Evolutionary conservation across 2,797 vertebrate species (phyloP).

Genomic region (Coranthus polyacanthus): DNA sequence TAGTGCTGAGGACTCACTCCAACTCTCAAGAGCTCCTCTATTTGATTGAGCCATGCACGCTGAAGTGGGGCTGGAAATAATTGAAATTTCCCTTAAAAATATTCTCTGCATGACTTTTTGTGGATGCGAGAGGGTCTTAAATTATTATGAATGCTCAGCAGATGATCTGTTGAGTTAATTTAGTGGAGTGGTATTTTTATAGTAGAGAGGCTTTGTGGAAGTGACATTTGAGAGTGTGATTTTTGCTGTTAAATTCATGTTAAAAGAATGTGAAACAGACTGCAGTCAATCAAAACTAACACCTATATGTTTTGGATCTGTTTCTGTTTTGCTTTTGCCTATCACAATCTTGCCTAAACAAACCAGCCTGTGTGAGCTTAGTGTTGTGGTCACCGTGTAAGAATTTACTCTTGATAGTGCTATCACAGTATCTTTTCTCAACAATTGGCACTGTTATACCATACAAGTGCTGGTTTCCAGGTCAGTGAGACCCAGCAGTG

Average conservation of each 20-base stretch:
- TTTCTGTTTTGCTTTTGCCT: constrained; percentile 26
- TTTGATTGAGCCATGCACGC: constrained; percentile 75
- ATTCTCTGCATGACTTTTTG: constrained; percentile 54
- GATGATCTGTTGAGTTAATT: constrained; percentile 54
- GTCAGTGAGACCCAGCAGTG: constrained; percentile 76
- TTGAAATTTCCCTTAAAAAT: constrained; percentile 74
- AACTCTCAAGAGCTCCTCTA: constrained; percentile 76
- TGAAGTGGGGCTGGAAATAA: constrained; percentile 81
- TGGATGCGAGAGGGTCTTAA: constrained; percentile 30
- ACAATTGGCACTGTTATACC: constrained; percentile 72
- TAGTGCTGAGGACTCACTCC: constrained; percentile 77
- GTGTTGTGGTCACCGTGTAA: constrained; percentile 69
- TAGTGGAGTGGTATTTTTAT: constrained; percentile 29
- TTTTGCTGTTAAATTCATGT: constrained; percentile 27
- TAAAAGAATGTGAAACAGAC: constrained; percentile 29
- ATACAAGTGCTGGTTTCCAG: constrained; percentile 72
- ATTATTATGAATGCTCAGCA: constrained; percentile 47
- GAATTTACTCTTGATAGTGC: constrained; percentile 71
- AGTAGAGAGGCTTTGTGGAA: constrained; percentile 2
- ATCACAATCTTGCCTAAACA: constrained; percentile 46
- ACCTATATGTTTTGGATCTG: constrained; percentile 32
- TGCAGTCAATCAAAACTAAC: constrained; percentile 35
- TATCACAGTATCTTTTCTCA: constrained; percentile 65
- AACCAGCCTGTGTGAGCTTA: constrained; percentile 51
- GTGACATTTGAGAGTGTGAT: constrained; percentile 1